Percentiles rank a stretch among this genome's conserved stretches.
Conservation (phyloP, 2,113 vertebrate genomes). For the Chlorocebus sabaeus region DNA sequence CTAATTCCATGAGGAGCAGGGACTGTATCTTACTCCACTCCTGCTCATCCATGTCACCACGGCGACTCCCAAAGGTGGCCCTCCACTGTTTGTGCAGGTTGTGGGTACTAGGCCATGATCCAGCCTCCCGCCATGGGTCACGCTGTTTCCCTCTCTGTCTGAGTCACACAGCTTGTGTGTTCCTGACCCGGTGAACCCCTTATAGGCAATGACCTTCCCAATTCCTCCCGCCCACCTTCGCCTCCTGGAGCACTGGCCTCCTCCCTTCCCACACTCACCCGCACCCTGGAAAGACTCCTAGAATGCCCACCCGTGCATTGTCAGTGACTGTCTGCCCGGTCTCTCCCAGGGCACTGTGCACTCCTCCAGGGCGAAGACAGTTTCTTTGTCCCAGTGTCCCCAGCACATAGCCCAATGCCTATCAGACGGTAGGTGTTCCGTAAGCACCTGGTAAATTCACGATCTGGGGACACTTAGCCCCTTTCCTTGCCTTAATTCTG, state of each 20-base stretch:
- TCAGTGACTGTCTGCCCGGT: fast-evolving
- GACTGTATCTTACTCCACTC: neutral
- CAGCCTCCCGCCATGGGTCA: neutral
- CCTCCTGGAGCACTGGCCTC: no score
- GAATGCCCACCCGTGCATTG: no score
- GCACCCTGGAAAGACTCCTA: neutral
- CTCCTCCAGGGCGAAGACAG: neutral
- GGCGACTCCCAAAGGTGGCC: neutral
- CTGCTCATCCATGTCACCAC: neutral
- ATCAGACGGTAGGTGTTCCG: neutral
- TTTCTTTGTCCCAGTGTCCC: neutral
- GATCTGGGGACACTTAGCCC: no score
- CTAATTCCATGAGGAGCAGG: neutral
- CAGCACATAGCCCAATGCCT: neutral
- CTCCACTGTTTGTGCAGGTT: no score
- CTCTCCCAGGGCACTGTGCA: neutral
- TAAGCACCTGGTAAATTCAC: no score
- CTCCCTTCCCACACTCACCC: neutral
- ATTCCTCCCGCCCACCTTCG: neutral
- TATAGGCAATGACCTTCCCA: neutral
- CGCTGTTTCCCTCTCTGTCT: neutral
- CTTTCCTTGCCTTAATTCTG: neutral
- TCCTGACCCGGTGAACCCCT: neutral
- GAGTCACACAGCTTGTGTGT: neutral
- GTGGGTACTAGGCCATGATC: neutral